Percentiles rank a stretch among this genome's conserved stretches.
Evolutionary conservation across 2,113 vertebrate species (phyloP).

Genomic region (Paratilapia polleni): DNA sequence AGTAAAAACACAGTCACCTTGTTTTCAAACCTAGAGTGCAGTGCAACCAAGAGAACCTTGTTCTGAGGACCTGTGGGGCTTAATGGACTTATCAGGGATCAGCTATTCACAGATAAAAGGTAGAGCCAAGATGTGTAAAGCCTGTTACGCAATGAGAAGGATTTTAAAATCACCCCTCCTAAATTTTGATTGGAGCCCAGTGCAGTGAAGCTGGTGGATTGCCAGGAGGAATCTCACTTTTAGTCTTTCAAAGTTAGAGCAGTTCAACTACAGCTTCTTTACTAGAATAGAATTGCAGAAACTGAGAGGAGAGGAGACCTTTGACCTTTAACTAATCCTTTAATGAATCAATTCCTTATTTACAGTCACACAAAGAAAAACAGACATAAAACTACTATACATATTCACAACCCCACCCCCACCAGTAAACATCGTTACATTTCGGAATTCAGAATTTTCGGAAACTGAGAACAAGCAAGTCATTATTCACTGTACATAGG

Average conservation of each 20-base stretch:
- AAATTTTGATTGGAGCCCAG: conserved; percentile 13
- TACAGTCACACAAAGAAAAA: neutral
- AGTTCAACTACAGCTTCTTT: neutral
- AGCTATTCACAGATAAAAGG: conserved; percentile 20
- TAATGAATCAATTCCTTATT: neutral
- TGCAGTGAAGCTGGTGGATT: neutral
- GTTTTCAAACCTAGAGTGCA: neutral
- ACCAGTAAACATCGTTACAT: neutral
- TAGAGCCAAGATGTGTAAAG: conserved; percentile 29
- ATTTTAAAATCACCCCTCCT: neutral
- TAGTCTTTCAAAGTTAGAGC: neutral
- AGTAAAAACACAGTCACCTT: neutral
- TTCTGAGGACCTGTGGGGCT: neutral
- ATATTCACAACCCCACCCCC: neutral
- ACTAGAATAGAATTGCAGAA: neutral
- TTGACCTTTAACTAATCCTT: neutral
- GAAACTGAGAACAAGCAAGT: neutral
- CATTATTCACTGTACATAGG: neutral
- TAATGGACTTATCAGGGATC: conserved; percentile 24
- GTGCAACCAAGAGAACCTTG: neutral
- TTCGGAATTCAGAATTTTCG: too few relatives aligned
- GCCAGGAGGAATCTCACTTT: neutral
- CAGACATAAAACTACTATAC: neutral
- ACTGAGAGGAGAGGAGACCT: neutral
- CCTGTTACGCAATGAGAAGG: conserved; percentile 27